Evolutionary conservation across 1,140 invertebrate genomes (phyloP).

Genomic region (Plodia interpunctella): DNA sequence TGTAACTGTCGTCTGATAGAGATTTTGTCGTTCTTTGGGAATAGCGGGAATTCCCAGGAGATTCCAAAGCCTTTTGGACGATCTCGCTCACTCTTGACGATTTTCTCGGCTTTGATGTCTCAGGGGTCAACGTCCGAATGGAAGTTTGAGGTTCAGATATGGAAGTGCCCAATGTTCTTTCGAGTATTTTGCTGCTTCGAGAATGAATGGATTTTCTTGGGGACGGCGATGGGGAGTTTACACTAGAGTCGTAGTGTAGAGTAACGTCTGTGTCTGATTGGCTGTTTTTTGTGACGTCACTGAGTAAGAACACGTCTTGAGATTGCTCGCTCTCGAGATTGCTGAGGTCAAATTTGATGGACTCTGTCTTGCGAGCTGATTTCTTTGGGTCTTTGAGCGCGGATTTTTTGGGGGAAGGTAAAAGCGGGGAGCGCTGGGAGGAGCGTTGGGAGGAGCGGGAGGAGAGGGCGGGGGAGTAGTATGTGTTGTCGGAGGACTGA

Average conservation of each 20-base stretch:
- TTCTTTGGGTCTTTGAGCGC: conserved; percentile 48
- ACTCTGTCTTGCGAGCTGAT: conserved; percentile 44
- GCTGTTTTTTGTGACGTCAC: conserved; percentile 22
- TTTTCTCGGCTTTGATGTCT: conserved; percentile 30
- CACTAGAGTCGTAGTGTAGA: conserved; percentile 42
- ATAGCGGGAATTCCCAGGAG: conserved; percentile 12
- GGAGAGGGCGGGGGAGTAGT: no score
- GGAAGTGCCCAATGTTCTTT: conserved; percentile 31
- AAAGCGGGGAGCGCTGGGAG: conserved; percentile 16
- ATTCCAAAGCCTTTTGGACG: conserved; percentile 39
- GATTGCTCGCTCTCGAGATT: conserved; percentile 37
- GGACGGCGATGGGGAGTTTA: conserved; percentile 29
- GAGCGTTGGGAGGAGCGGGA: no score
- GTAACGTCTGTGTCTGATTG: conserved; percentile 24
- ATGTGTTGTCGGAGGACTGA: conserved; percentile 15
- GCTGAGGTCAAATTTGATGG: conserved; percentile 62
- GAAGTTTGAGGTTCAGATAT: conserved; percentile 8
- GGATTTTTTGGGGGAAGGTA: conserved; percentile 48
- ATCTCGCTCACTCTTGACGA: conserved; percentile 40
- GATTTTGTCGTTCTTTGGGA: conserved; percentile 26
- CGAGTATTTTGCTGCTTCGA: conserved; percentile 39
- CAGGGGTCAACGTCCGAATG: conserved; percentile 13
- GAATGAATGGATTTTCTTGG: conserved; percentile 35
- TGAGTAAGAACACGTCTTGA: conserved; percentile 28
- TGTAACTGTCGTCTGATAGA: conserved; percentile 28